Evolutionary conservation across 2,113 vertebrate species (phyloP), one percentile per base, ranked within the genome.

Genomic region (Phainopepla nitens): DNA sequence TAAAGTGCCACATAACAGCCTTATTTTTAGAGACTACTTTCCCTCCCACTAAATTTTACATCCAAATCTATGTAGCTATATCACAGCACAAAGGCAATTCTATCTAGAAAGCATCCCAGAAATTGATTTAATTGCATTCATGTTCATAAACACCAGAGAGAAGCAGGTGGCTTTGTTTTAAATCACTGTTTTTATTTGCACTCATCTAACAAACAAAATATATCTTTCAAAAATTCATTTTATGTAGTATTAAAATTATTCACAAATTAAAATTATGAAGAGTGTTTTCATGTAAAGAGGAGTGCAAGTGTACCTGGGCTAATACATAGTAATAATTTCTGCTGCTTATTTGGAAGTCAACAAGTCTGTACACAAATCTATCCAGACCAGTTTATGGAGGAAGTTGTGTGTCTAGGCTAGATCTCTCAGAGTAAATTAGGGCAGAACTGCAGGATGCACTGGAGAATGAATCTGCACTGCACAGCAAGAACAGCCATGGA

Each of bases 331-430:
- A 79, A 79, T 29, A 6, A 53, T 57, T 65, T 54, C 56, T 62
- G 18, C 21, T 65, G 35, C 31, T 75, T 51, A n/a, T 90, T 76
- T 62, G 42, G 51, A 81, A 84, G 39, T 75, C 51, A 78, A 53
- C 15, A 49, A 58, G 7, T 44, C 11, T 53, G 17, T 68, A 53
- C 25, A 54, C 0, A 0, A 62, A 79, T 27, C 18, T 33, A n/a
- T 13, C 28, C 68, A 82, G 79, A 81, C 2, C 7, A 66, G 18
- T 50, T 87, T 56, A 29, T 13, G 50, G 19, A 81, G 56, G 45
- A 84, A 45, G 8, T 35, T 72, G 13, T 83, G 22, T 36, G 33
- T 23, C 64, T 69, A n/a, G 50, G 44, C 24, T 65, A 33, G n/a
- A 61, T 36, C 9, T 49, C 33, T 78, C 70, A 56, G 23, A 72